phyloP scores from a whole-genome alignment of 2,113 vertebrate genomes.

The Synodontis membranacea region DNA sequence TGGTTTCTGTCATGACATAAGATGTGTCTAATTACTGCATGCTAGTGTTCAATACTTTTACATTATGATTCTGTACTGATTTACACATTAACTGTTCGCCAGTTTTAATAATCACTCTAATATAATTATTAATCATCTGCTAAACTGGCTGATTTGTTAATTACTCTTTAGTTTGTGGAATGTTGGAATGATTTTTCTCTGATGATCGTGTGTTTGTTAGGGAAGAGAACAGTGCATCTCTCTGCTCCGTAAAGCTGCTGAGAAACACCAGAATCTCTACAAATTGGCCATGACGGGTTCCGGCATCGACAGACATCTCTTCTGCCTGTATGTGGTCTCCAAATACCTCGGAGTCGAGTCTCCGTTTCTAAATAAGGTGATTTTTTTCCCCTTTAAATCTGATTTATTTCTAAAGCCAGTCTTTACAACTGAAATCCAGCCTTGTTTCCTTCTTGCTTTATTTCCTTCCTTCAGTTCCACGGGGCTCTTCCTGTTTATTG shows the following conservation, averaged over 20 bases:
- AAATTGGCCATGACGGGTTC: slow-evolving; percentile 82
- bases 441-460: neutral
- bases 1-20: too few species aligned
- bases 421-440: neutral
- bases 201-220: slow-evolving; percentile 58
- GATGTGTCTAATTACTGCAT: too few species aligned
- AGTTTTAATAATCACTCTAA: neutral
- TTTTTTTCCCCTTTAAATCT: neutral
- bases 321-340: slow-evolving; percentile 83
- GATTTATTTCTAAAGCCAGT: neutral
- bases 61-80: neutral
- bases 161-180: neutral
- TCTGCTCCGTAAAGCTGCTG: slow-evolving; percentile 74
- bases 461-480: neutral
- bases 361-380: slow-evolving; percentile 77
- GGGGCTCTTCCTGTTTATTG: too few species aligned
- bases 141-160: neutral
- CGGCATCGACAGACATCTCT: slow-evolving; percentile 84
- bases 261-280: slow-evolving; percentile 83
- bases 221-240: slow-evolving; percentile 64
- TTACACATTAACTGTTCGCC: neutral
- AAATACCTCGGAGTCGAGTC: slow-evolving; percentile 80
- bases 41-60: neutral
- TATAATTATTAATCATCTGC: neutral
- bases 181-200: neutral